Evolutionary conservation across 1,140 invertebrate species (phyloP), one percentile per base, ranked within the genome.

Genomic region (Rhopalosiphum maidis): DNA sequence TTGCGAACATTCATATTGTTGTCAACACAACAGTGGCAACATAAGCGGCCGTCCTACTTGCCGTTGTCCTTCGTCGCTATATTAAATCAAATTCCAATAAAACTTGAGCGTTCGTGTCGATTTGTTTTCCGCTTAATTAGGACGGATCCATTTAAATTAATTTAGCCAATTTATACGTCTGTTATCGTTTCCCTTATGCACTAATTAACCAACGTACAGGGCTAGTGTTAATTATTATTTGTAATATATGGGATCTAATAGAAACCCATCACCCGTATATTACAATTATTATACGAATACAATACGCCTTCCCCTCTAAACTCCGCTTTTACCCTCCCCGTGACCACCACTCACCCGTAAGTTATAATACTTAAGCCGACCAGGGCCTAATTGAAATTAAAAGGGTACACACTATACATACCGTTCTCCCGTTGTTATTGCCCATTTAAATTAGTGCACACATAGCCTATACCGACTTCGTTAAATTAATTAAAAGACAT

Each of bases 91-190:
- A 82, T 91, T 85, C 91, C 35, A 92, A 92, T 85, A 93, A 23
- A 93, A 51, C 60, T 9, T 30, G 9, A 37, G 25, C 91, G 68
- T 85, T 82, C 68, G 48, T 54, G 91, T 86, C 91, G 77, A 93
- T 86, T 93, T 93, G 91, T 93, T 85, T 86, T 93, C 51, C 37
- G 46, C 48, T 86, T 93, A 93, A 93, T 93, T 93, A 93, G 91
- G 91, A 93, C 91, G 82, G 91, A 93, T 93, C 91, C 91, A 93
- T 93, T 93, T 93, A 93, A 93, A 86, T 93, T 93, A 93, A 93
- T 93, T 93, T 85, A 93, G 91, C 91, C 91, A 93, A 93, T 93
- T 86, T 93, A 93, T 93, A 86, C 82, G 91, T 86, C 82, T 83
- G 91, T 92, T 83, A 85, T 83, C 90, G 46, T 92, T 92, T 92